Evolutionary conservation across 2,888 invertebrate genomes (phyloP).

Genomic region (Cantharis nigra): DNA sequence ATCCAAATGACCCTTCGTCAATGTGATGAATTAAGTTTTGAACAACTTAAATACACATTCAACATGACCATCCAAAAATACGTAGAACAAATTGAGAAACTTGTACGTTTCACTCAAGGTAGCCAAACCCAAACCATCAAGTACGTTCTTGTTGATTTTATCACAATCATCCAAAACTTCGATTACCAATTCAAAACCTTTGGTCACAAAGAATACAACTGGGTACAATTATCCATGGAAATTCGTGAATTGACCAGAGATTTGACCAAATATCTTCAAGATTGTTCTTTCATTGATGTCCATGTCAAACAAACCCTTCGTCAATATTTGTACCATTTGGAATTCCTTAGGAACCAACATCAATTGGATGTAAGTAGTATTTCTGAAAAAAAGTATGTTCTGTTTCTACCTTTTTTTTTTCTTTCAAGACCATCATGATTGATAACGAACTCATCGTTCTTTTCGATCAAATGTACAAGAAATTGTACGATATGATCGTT

Average conservation of each 20-base stretch:
- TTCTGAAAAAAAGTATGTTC: neutral
- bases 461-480: neutral
- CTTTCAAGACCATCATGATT: neutral
- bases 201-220: neutral
- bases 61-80: neutral
- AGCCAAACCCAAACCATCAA: neutral
- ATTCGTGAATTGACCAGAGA: conserved; percentile 3
- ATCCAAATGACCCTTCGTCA: neutral
- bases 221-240: neutral
- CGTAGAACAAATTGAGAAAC: neutral
- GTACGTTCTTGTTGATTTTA: neutral
- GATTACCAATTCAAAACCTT: neutral
- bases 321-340: neutral
- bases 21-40: neutral
- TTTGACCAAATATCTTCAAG: neutral
- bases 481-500: neutral
- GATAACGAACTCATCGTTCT: neutral
- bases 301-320: neutral
- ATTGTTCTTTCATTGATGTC: neutral
- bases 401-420: neutral
- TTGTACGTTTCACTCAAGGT: conserved; percentile 3
- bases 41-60: neutral
- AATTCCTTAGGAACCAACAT: neutral
- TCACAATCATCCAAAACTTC: neutral
- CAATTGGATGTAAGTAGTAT: neutral